A percentile compares a stretch with the other conserved stretches of the same genome.
Evolutionary conservation across 2,113 vertebrate genomes (phyloP).

Genomic region (Peucedramus taeniatus): DNA sequence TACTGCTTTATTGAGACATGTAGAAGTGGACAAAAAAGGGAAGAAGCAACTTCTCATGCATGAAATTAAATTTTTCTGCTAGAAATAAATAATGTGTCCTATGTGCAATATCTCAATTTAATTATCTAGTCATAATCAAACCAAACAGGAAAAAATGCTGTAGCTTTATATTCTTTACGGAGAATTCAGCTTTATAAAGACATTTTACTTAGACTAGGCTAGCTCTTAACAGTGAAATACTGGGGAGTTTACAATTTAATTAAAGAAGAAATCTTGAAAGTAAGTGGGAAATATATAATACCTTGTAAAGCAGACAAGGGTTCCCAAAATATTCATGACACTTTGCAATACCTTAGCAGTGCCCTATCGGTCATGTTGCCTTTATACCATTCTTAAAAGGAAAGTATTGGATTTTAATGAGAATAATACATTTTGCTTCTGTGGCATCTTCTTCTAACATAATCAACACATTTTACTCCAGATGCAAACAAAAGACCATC

Average conservation of each 20-base stretch:
- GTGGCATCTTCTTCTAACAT: not conserved
- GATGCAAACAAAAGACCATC: not conserved
- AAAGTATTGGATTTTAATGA: not conserved
- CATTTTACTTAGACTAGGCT: not conserved
- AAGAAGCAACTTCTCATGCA: conserved; percentile 21
- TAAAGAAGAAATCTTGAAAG: conserved; percentile 8
- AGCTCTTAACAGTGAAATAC: not conserved
- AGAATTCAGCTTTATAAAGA: not conserved
- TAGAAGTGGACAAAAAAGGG: not conserved
- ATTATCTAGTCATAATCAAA: conserved; percentile 20
- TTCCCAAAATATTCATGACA: not conserved
- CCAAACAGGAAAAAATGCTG: not conserved
- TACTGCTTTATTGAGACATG: not conserved
- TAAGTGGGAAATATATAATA: not conserved
- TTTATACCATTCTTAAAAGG: not conserved
- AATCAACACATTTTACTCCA: not conserved
- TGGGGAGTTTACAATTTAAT: conserved; percentile 6
- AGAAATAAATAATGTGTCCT: conserved; percentile 15
- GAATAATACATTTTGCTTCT: not conserved
- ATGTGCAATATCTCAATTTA: not conserved
- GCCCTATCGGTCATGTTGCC: not conserved
- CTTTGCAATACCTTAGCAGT: not conserved
- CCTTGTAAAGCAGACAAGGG: not conserved
- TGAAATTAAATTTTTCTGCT: conserved; percentile 6
- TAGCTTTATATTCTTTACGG: not conserved